phyloP scores from a whole-genome alignment of 1,140 invertebrate genomes.

The Drosophila azteca region DNA sequence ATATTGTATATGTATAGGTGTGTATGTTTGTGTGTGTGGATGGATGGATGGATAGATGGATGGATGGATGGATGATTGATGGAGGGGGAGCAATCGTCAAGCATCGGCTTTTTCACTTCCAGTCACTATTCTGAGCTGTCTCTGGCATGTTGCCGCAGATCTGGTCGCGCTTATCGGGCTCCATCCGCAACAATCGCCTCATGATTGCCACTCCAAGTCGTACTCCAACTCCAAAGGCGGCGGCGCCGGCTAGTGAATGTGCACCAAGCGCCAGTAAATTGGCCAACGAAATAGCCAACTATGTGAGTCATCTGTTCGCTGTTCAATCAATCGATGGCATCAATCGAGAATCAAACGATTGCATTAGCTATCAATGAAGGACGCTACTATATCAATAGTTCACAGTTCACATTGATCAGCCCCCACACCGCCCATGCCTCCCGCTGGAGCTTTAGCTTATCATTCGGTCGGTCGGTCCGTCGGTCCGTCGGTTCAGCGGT shows the following conservation, averaged over 20 bases:
- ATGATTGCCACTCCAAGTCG: constrained; percentile 43
- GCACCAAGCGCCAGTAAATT: constrained; percentile 38
- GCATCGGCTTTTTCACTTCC: constrained; percentile 33
- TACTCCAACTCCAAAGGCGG: not conserved
- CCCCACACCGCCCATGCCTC: not conserved
- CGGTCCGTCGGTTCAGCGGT: constrained; percentile 7
- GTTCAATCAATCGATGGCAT: no score
- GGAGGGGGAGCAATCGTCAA: constrained; percentile 11
- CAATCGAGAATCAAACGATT: not conserved
- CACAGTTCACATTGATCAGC: constrained; percentile 43
- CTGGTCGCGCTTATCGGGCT: constrained; percentile 50
- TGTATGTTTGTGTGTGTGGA: not conserved
- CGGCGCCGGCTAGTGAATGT: constrained; percentile 3
- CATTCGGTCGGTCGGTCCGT: constrained; percentile 1
- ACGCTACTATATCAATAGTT: constrained; percentile 40
- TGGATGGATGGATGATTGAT: constrained; percentile 10
- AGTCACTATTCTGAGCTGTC: constrained; percentile 68
- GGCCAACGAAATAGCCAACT: constrained; percentile 74
- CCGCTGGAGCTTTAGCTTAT: constrained; percentile 6
- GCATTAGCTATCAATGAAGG: not conserved
- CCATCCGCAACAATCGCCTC: constrained; percentile 50
- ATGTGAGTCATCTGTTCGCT: constrained; percentile 59
- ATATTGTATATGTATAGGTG: not conserved
- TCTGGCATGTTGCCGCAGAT: constrained; percentile 69
- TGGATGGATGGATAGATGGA: not conserved